Conservation (phyloP, 2,113 vertebrate species). For the Parotia lawesii region DNA sequence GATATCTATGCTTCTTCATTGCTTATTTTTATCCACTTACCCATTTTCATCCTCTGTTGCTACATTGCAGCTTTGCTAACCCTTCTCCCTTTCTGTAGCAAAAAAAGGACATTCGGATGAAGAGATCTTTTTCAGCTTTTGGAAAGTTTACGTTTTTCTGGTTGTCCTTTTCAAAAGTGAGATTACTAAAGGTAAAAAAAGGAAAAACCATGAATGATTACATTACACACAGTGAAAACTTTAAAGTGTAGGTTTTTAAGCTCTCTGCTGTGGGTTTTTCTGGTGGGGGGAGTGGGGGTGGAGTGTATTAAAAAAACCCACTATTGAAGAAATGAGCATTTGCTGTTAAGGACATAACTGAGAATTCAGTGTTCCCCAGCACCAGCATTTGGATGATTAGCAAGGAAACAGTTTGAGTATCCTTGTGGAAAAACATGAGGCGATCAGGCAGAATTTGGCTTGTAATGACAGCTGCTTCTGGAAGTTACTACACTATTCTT, state of each 20-base stretch:
- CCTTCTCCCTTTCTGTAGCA: not conserved
- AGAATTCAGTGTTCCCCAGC: not conserved
- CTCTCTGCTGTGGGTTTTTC: not conserved
- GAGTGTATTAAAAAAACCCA: not conserved
- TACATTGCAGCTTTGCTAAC: not conserved
- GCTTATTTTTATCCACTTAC: slow-evolving; percentile 16
- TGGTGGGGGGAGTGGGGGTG: too few species aligned
- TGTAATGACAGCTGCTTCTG: not conserved
- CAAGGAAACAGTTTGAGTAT: not conserved
- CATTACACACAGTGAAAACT: not conserved
- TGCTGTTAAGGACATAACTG: not conserved
- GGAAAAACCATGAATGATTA: not conserved
- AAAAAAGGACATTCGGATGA: not conserved
- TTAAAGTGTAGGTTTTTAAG: not conserved
- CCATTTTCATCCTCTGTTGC: not conserved
- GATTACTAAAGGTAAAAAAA: not conserved
- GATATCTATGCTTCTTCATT: not conserved
- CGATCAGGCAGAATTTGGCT: not conserved
- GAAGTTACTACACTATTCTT: not conserved
- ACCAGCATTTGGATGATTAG: not conserved
- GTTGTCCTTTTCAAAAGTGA: not conserved
- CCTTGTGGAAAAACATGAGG: not conserved
- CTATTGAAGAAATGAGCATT: not conserved
- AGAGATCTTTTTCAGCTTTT: not conserved
- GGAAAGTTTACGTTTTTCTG: not conserved